phyloP scores from a whole-genome alignment of 2,113 vertebrate species.

The Puntigrus tetrazona region DNA sequence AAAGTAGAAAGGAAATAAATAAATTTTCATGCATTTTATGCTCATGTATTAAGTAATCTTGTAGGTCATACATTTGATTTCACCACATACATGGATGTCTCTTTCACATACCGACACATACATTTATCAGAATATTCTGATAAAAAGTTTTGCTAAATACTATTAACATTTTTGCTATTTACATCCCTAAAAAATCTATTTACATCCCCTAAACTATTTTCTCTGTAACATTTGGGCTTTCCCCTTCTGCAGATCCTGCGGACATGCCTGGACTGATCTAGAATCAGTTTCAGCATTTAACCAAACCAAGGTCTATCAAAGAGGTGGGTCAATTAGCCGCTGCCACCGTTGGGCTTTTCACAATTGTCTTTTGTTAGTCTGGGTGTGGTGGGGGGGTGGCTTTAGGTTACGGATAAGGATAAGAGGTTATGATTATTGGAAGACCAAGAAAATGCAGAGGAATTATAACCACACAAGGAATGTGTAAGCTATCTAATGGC shows the following conservation, averaged over 20 bases:
- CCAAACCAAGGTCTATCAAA: neutral
- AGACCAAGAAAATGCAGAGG: conserved; percentile 67
- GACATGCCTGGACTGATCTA: neutral
- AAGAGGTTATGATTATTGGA: conserved; percentile 77
- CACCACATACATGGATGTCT: neutral
- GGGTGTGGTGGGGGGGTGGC: conserved; percentile 59
- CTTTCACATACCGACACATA: neutral
- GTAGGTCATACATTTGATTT: neutral
- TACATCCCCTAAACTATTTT: too few relatives aligned
- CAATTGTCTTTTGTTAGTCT: conserved; percentile 77
- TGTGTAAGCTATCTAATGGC: conserved; percentile 74
- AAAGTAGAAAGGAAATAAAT: conserved; percentile 25
- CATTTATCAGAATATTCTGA: neutral
- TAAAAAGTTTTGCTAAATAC: neutral
- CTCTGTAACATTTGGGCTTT: conserved; percentile 36
- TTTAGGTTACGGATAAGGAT: conserved; percentile 80
- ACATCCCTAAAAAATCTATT: too few relatives aligned
- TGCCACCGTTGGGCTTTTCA: conserved; percentile 70
- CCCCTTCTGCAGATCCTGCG: conserved; percentile 10
- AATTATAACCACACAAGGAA: conserved; percentile 76
- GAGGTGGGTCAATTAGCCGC: conserved; percentile 58
- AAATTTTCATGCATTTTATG: neutral
- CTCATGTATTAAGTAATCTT: too few relatives aligned
- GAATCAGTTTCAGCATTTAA: neutral
- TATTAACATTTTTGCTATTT: too few relatives aligned